Evolutionary conservation across 2,797 vertebrate genomes (phyloP).

Genomic region (Sebastes cheni): DNA sequence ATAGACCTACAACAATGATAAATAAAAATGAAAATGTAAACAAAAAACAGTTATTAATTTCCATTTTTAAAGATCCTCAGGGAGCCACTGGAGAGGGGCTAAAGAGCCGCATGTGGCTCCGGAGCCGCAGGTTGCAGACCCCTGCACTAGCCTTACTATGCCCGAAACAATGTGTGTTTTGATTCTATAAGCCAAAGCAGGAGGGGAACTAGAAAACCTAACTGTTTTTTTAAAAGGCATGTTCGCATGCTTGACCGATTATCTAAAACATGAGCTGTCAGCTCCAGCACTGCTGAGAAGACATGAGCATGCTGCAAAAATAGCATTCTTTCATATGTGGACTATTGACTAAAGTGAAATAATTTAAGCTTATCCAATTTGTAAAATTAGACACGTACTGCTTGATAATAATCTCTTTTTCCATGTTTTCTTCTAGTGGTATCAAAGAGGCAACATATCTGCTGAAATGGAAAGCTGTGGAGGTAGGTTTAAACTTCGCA

Average conservation of each 20-base stretch:
- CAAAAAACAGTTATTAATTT: too few species aligned
- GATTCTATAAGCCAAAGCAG: not conserved
- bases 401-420: not conserved
- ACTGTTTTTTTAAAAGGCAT: not conserved
- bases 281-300: not conserved
- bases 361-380: not conserved
- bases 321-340: not conserved
- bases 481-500: slow-evolving; percentile 64
- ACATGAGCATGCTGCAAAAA: not conserved
- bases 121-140: too few species aligned
- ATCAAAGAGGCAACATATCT: slow-evolving; percentile 41
- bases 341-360: not conserved
- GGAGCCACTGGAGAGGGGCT: too few species aligned
- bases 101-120: too few species aligned
- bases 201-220: not conserved
- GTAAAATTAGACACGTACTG: not conserved
- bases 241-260: slow-evolving; percentile 17
- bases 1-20: too few species aligned
- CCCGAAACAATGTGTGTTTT: not conserved
- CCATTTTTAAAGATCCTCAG: too few species aligned
- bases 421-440: slow-evolving; percentile 44
- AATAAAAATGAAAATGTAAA: too few species aligned
- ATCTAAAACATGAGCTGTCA: slow-evolving; percentile 9
- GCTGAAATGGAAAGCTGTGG: slow-evolving; percentile 73
- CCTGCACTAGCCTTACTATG: not conserved